These are phyloP conservation scores for Masnerella sp. DNA, from an alignment of 2,888 invertebrate species.

Conservation along the genomic window DNA sequence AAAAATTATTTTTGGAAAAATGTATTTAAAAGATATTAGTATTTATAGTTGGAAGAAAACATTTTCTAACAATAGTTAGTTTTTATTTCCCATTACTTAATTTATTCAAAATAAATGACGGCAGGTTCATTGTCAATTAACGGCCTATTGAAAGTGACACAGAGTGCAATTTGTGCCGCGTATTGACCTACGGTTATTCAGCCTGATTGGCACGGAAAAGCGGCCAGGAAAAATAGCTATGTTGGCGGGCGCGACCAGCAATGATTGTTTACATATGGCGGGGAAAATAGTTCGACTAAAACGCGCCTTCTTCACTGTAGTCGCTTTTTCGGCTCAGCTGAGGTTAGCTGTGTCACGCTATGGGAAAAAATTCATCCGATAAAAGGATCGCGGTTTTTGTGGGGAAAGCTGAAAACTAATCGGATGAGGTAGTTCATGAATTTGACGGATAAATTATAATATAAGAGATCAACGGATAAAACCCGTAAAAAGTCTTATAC, in stretches of 20 bases:
- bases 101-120: constrained; percentile 25
- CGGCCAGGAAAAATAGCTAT: background rate
- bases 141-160: constrained; percentile 29
- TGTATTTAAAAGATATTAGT: no score
- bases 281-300: background rate
- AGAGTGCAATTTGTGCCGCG: constrained; percentile 22
- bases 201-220: constrained; percentile 39
- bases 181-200: constrained; percentile 38
- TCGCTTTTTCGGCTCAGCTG: background rate
- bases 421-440: no score
- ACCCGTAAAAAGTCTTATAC: no score
- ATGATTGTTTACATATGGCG: constrained; percentile 11
- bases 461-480: no score
- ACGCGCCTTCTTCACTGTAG: background rate
- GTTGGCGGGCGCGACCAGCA: background rate
- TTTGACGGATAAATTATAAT: no score
- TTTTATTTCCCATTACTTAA: constrained; percentile 6
- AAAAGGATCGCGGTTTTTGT: no score
- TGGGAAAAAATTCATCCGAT: background rate
- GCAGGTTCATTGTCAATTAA: constrained; percentile 31
- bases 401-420: no score
- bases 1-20: no score
- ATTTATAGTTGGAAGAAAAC: no score
- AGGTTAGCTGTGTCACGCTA: constrained; percentile 4
- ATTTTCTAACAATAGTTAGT: no score